phyloP scores from a whole-genome alignment of 2,797 vertebrate species.

The Cyclura pinguis region DNA sequence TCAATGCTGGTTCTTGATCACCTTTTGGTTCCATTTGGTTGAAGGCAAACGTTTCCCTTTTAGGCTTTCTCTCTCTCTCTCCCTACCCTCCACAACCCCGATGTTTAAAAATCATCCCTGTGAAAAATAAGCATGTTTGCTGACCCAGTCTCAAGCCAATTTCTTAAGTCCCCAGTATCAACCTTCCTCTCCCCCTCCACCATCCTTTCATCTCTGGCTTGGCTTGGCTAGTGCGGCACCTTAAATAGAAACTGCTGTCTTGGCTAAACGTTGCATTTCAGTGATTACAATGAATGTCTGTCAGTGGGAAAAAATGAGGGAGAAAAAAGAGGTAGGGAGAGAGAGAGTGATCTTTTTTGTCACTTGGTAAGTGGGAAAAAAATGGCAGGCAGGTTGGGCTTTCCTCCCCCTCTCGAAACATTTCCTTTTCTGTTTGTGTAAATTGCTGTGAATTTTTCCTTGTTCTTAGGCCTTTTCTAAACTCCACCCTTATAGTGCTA shows the following conservation, averaged over 20 bases:
- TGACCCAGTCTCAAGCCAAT: conserved; percentile 63
- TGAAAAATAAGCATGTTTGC: conserved; percentile 59
- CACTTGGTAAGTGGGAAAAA: conserved; percentile 9
- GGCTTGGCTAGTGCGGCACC: conserved; percentile 58
- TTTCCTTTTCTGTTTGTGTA: conserved; percentile 45
- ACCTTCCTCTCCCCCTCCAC: conserved; percentile 54
- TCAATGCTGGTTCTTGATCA: too few species aligned
- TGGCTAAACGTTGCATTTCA: conserved; percentile 73
- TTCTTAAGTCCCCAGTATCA: conserved; percentile 67
- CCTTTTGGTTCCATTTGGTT: too few species aligned
- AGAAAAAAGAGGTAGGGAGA: conserved; percentile 64
- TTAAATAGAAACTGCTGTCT: conserved; percentile 73
- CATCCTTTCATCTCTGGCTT: conserved; percentile 57
- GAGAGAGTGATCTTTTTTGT: conserved; percentile 63
- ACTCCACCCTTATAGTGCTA: too few species aligned
- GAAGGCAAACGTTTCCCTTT: background rate
- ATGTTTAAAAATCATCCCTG: conserved; percentile 59
- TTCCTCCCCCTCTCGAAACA: too few species aligned
- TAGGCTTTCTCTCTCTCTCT: background rate
- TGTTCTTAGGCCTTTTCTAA: conserved; percentile 49
- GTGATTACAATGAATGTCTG: conserved; percentile 74
- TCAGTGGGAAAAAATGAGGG: conserved; percentile 69
- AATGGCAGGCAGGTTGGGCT: conserved; percentile 47
- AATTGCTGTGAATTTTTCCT: conserved; percentile 70
- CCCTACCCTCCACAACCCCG: background rate